Conservation (phyloP, 2,113 vertebrate species). For the Origma solitaria region DNA sequence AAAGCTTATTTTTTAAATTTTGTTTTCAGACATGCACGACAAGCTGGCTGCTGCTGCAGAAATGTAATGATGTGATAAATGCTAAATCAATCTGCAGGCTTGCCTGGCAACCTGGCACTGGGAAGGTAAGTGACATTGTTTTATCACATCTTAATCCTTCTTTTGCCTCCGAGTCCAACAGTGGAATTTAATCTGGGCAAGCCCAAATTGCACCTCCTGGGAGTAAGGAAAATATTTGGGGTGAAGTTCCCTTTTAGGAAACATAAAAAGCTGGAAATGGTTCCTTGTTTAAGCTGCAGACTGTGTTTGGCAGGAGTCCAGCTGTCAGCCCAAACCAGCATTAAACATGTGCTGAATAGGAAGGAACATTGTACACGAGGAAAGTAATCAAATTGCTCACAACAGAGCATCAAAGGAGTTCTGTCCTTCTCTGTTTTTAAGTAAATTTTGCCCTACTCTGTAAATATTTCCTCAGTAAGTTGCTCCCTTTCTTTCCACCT, state of each 20-base stretch:
- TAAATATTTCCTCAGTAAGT: background rate
- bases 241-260: background rate
- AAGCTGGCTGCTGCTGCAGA: slow-evolving; percentile 85
- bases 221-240: background rate
- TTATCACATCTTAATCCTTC: background rate
- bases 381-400: background rate
- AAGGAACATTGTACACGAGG: background rate
- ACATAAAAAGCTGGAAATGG: background rate
- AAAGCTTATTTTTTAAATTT: background rate
- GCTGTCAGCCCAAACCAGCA: background rate
- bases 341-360: background rate
- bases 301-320: background rate
- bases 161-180: background rate
- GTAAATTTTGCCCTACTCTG: background rate
- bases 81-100: slow-evolving; percentile 91
- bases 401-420: background rate
- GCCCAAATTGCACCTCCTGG: background rate
- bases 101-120: slow-evolving; percentile 83
- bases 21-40: slow-evolving; percentile 75
- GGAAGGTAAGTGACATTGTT: slow-evolving; percentile 74
- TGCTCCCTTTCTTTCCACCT: background rate
- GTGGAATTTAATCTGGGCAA: background rate
- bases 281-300: background rate
- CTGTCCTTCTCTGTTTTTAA: background rate
- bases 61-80: slow-evolving; percentile 86